Conservation (phyloP, 1,140 invertebrate species). For the Drosophila grimshawi region DNA sequence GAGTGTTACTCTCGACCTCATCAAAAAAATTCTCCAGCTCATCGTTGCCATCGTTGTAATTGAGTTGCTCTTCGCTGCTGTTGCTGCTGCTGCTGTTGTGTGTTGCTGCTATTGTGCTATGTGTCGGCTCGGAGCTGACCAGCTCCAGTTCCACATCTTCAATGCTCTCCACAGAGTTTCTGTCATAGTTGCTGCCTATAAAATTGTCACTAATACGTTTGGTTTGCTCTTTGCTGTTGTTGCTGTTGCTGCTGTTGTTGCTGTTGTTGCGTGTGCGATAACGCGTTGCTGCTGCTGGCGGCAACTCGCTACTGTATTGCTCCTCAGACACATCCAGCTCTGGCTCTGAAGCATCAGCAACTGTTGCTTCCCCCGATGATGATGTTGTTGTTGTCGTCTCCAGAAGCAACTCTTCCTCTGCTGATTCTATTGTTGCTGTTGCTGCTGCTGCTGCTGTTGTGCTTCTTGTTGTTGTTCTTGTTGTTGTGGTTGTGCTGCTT, state of each 20-base stretch:
- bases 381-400: background rate
- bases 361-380: constrained; percentile 11
- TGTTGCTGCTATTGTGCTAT: constrained; percentile 26
- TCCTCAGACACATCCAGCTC: constrained; percentile 17
- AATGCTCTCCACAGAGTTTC: constrained; percentile 53
- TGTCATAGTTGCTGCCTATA: constrained; percentile 48
- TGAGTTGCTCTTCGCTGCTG: constrained; percentile 43
- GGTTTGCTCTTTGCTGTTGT: constrained; percentile 27
- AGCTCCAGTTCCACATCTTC: constrained; percentile 54
- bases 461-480: constrained; percentile 18
- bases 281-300: constrained; percentile 20
- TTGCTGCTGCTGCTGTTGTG: constrained; percentile 18
- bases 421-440: constrained; percentile 5
- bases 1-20: constrained; percentile 69
- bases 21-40: constrained; percentile 82
- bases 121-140: background rate
- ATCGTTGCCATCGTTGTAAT: constrained; percentile 50
- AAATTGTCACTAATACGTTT: constrained; percentile 66
- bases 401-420: background rate
- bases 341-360: constrained; percentile 13
- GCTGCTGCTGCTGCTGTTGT: constrained; percentile 2
- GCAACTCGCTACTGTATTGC: constrained; percentile 2
- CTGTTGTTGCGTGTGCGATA: constrained; percentile 47
- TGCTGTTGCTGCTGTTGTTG: constrained; percentile 8
- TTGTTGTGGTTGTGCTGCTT: constrained; percentile 12